Evolutionary conservation across 1,140 invertebrate genomes (phyloP).

Genomic region (Drosophila cardini): DNA sequence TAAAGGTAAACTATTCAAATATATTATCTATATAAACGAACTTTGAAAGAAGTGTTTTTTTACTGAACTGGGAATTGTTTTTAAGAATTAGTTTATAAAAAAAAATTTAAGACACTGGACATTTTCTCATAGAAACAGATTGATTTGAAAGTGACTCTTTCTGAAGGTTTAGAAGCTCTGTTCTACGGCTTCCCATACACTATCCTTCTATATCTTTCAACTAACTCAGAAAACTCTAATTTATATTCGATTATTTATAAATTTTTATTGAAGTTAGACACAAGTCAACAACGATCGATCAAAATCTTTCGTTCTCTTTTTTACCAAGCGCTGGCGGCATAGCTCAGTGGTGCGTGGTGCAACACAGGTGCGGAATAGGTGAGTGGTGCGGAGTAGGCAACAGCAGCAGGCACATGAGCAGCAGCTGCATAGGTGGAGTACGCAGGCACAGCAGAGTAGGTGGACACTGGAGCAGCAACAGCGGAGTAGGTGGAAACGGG

Average conservation of each 20-base stretch:
- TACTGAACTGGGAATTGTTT: too few species aligned
- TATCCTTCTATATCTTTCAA: too few species aligned
- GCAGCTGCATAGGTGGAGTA: slow-evolving; percentile 45
- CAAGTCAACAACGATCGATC: slow-evolving; percentile 53
- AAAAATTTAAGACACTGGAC: too few species aligned
- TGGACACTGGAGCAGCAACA: slow-evolving; percentile 32
- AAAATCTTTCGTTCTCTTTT: slow-evolving; percentile 70
- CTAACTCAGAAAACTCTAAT: too few species aligned
- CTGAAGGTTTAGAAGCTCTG: too few species aligned
- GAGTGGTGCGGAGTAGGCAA: slow-evolving; percentile 50
- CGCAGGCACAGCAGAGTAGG: slow-evolving; percentile 30
- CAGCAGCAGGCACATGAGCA: slow-evolving; percentile 28
- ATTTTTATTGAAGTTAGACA: slow-evolving; percentile 31
- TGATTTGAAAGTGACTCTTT: too few species aligned
- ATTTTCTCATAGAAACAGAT: too few species aligned
- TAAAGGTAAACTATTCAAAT: too few species aligned
- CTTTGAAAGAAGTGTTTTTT: too few species aligned
- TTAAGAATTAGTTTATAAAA: too few species aligned
- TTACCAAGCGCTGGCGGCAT: slow-evolving; percentile 73
- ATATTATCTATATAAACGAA: too few species aligned
- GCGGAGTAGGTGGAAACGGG: slow-evolving; percentile 39
- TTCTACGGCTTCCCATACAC: too few species aligned
- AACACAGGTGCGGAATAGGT: slow-evolving; percentile 53
- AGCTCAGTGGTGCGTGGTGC: slow-evolving; percentile 63
- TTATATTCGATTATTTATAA: slow-evolving; percentile 21